Evolutionary conservation across 2,797 vertebrate species (phyloP).

Genomic region (Enteromius unitaeniatus): DNA sequence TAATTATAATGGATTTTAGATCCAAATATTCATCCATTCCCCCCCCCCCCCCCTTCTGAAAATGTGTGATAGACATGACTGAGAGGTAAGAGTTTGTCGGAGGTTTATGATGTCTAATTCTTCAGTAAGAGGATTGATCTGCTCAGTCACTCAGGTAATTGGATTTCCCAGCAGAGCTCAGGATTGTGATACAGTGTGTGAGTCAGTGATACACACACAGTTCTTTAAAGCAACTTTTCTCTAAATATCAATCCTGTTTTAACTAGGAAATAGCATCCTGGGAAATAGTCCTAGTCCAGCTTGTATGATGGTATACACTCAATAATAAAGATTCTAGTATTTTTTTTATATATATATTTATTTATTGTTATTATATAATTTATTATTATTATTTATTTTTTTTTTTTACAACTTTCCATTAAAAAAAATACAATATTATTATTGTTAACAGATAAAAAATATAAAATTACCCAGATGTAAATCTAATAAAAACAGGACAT

Average conservation of each 20-base stretch:
- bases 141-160: slow-evolving; percentile 29
- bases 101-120: slow-evolving; percentile 38
- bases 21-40: neutral
- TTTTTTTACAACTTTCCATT: too few species aligned
- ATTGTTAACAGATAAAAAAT: too few species aligned
- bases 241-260: neutral
- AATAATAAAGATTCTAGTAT: neutral
- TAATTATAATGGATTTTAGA: neutral
- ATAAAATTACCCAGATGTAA: neutral
- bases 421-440: too few species aligned
- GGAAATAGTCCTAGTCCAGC: neutral
- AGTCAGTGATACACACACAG: neutral
- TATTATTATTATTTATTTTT: too few species aligned
- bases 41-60: neutral
- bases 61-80: neutral
- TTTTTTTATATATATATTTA: too few species aligned
- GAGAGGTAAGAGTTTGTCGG: slow-evolving; percentile 22
- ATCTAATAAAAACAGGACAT: neutral
- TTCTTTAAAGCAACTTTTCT: neutral
- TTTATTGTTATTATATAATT: too few species aligned
- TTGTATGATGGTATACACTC: neutral
- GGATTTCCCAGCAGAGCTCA: slow-evolving; percentile 6
- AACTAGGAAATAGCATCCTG: neutral
- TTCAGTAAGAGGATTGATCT: slow-evolving; percentile 41
- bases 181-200: neutral